These are phyloP conservation scores for Meloe dianella DNA, from an alignment of 2,888 invertebrate species.

Conservation along the genomic window DNA sequence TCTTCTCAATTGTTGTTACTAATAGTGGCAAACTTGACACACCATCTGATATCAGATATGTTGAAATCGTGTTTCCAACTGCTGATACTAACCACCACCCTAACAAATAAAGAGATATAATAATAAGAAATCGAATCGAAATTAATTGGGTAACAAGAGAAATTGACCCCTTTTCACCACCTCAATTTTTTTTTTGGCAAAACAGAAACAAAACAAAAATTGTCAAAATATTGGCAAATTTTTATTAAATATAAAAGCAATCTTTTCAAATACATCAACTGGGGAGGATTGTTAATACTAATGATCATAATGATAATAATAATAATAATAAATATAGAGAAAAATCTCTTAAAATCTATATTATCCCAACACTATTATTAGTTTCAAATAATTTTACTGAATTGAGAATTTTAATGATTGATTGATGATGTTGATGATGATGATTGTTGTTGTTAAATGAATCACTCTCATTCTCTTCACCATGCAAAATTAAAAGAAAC, in stretches of 20 bases:
- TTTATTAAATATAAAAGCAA: constrained; percentile 34
- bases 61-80: constrained; percentile 44
- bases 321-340: background rate
- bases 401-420: no score
- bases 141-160: background rate
- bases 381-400: background rate
- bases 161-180: constrained; percentile 51
- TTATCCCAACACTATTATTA: background rate
- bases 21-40: background rate
- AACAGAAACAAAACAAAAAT: constrained; percentile 21
- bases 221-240: constrained; percentile 20
- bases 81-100: constrained; percentile 54
- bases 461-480: background rate
- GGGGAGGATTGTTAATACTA: background rate
- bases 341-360: background rate
- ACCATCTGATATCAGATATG: constrained; percentile 20
- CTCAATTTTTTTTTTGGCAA: constrained; percentile 30
- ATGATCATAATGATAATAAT: background rate
- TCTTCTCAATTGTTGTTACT: background rate
- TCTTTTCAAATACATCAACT: constrained; percentile 5
- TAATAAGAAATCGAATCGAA: constrained; percentile 13
- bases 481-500: background rate
- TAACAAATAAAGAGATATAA: constrained; percentile 37
- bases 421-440: background rate
- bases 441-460: background rate